Conservation (phyloP, 2,797 vertebrate species). For the Clarias platycephalus region DNA sequence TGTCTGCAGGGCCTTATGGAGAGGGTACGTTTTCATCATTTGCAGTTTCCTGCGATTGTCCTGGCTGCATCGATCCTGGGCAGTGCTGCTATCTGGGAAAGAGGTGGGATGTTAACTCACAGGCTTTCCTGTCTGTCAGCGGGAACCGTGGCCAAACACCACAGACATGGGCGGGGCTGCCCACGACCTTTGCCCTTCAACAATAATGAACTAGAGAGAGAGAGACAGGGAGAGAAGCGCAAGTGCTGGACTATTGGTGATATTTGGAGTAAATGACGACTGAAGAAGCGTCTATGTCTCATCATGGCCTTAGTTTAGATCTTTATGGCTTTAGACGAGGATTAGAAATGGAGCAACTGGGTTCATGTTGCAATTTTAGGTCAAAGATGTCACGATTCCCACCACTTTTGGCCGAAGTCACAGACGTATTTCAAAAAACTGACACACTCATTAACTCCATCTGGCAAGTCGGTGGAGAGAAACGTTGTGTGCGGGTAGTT, state of each 20-base stretch:
- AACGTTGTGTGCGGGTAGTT: slow-evolving; percentile 49
- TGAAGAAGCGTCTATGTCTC: not conserved
- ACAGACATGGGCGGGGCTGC: slow-evolving; percentile 55
- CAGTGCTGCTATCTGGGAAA: slow-evolving; percentile 76
- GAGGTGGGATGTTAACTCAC: slow-evolving; percentile 73
- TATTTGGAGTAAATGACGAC: not conserved
- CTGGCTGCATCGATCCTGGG: slow-evolving; percentile 60
- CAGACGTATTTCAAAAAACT: slow-evolving; percentile 41
- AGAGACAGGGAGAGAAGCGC: not conserved
- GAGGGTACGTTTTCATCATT: slow-evolving; percentile 73
- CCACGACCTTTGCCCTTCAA: slow-evolving; percentile 49
- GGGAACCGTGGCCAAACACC: slow-evolving; percentile 54
- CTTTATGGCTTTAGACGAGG: not conserved
- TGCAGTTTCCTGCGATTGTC: slow-evolving; percentile 78
- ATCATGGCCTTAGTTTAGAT: no score
- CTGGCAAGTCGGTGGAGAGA: slow-evolving; percentile 42
- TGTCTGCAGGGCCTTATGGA: slow-evolving; percentile 27
- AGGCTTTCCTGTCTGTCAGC: slow-evolving; percentile 67
- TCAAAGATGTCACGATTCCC: slow-evolving; percentile 32
- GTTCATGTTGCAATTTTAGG: not conserved
- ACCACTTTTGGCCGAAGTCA: slow-evolving; percentile 16
- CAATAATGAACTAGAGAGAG: slow-evolving; percentile 40
- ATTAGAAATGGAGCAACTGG: not conserved
- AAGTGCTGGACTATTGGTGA: not conserved
- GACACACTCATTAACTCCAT: slow-evolving; percentile 39